Base-by-base conservation (phyloP, 2,797 vertebrate genomes). In the Octomys mimax region DNA sequence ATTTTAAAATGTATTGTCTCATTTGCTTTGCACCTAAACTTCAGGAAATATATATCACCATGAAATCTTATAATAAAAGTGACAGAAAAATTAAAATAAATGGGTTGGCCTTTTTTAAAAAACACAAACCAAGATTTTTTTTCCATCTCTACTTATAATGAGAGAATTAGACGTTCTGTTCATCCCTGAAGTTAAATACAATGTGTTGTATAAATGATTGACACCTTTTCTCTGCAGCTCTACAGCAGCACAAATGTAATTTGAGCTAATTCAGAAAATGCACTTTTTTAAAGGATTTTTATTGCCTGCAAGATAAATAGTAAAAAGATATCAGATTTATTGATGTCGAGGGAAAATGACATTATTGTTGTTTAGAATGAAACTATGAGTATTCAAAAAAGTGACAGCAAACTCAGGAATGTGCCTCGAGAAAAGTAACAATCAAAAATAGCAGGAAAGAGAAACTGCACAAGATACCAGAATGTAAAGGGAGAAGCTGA, bases 31-130 rank as follows among this genome's bases (percentile, higher is more conserved):
- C 91, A 96, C 95, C 96, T 98, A 95, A 98, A 97, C 96, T 96
- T 98, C 97, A 96, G 97, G 95, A 97, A 98, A 96, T 81, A 96
- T 98, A 90, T 77, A 97, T 97, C 96, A 97, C 92, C 81, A 95
- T 97, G 97, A 98, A 98, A 98, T 96, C 59, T 96, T 98, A 97
- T 97, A 98, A 98, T 98, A 98, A 98, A 99, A 98, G 77, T 98
- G 98, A 98, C 97, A 98, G 92, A 77, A 96, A 98, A 98, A 98
- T 98, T 96, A 98, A 98, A 98, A 98, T 96, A 98, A 98, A 98
- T 98, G 97, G 91, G 91, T 98, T 95, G 89, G 93, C 7, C 80
- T 89, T 64, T 81, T 94, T 89, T 62, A 54, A 57, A 1, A 54
- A 36, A 64, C 93, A 96, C 66, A 97, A 97, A 97, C 90, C 86